These are phyloP conservation scores for Augiades crinisus DNA, from an alignment of 2,888 invertebrate genomes.

Conservation along the genomic window DNA sequence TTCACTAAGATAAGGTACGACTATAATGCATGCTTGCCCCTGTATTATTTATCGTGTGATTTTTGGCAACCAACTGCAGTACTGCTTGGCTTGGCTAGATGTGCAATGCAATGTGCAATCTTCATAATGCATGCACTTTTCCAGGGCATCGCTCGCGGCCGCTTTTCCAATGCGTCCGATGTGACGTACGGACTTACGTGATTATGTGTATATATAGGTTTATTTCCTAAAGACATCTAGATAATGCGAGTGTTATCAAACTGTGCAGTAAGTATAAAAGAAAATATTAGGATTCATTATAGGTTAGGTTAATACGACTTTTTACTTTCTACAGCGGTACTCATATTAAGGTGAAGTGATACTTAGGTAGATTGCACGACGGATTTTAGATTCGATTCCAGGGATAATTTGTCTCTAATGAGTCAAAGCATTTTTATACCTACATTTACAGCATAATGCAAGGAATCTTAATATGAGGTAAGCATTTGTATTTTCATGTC, in stretches of 20 bases:
- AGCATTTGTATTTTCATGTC: no score
- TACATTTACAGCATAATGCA: no score
- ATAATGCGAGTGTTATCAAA: background rate
- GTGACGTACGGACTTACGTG: conserved; percentile 35
- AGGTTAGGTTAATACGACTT: no score
- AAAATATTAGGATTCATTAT: no score
- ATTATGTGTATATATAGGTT: background rate
- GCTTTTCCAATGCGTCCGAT: conserved; percentile 45
- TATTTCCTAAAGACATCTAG: background rate
- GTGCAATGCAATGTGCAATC: conserved; percentile 79
- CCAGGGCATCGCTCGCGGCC: conserved; percentile 56
- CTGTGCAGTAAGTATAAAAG: background rate
- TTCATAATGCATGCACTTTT: conserved; percentile 80
- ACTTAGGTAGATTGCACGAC: no score
- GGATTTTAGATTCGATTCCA: no score
- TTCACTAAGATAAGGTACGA: conserved; percentile 78
- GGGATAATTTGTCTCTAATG: no score
- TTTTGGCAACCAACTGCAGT: conserved; percentile 75
- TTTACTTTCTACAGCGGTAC: no score
- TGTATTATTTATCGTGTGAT: conserved; percentile 79
- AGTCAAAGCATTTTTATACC: no score
- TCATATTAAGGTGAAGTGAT: no score
- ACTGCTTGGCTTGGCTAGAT: conserved; percentile 76
- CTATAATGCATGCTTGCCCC: conserved; percentile 78
- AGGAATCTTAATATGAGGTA: no score